phyloP scores from a whole-genome alignment of 2,113 vertebrate species.

The Bagarius yarrelli region DNA sequence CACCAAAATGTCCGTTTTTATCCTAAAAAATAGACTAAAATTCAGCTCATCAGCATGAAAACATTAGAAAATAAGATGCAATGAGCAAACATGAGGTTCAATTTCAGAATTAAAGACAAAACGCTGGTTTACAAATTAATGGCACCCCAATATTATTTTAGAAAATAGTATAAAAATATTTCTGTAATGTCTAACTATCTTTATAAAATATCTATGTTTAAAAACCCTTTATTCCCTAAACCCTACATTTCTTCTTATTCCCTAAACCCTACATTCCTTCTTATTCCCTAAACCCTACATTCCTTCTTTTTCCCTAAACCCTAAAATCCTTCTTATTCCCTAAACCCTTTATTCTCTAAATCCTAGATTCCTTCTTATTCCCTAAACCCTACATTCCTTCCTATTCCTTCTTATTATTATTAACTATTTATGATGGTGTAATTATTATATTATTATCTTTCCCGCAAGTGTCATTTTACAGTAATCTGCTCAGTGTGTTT shows the following conservation, averaged over 20 bases:
- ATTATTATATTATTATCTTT: neutral
- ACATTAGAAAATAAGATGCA: neutral
- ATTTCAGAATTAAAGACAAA: neutral
- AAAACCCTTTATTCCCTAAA: too few relatives aligned
- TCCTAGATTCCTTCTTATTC: too few relatives aligned
- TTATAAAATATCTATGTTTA: too few relatives aligned
- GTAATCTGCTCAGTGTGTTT: neutral
- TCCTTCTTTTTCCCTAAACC: too few relatives aligned
- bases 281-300: too few relatives aligned
- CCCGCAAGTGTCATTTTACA: neutral
- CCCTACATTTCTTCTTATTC: too few relatives aligned
- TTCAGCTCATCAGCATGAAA: neutral
- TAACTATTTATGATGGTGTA: neutral
- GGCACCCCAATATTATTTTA: neutral
- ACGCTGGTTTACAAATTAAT: neutral
- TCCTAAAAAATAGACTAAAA: neutral
- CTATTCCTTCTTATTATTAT: too few relatives aligned
- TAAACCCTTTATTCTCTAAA: too few relatives aligned
- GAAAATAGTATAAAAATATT: neutral
- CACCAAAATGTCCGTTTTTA: neutral
- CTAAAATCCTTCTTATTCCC: too few relatives aligned
- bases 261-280: too few relatives aligned
- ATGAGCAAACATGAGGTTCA: too few relatives aligned
- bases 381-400: too few relatives aligned
- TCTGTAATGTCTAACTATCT: neutral